Percentiles rank a stretch among this genome's conserved stretches.
These are phyloP conservation scores for Heteromormyrus szaboi DNA, from an alignment of 2,797 vertebrate genomes.

Conservation along the genomic window DNA sequence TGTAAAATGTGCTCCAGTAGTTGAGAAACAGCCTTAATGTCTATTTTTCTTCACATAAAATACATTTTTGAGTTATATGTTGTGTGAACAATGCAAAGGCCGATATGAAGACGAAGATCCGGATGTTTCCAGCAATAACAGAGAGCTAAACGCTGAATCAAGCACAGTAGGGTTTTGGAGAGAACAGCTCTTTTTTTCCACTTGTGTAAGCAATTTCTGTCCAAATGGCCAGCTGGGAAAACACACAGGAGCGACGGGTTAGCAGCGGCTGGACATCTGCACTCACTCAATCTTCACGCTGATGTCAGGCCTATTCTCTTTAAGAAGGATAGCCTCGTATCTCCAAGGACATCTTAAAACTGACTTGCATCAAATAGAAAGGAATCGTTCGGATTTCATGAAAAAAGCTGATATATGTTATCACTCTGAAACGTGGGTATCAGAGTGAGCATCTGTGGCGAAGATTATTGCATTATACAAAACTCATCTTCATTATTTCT, in stretches of 20 bases:
- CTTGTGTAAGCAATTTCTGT: slow-evolving; percentile 4
- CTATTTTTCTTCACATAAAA: background rate
- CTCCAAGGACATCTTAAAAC: background rate
- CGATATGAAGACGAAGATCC: background rate
- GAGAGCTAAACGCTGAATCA: background rate
- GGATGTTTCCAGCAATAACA: background rate
- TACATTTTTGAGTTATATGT: background rate
- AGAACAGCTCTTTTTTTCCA: background rate
- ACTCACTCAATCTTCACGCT: background rate
- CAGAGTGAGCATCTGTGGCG: background rate
- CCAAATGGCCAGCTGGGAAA: background rate
- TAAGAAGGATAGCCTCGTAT: background rate
- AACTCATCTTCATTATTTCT: background rate
- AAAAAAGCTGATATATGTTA: background rate
- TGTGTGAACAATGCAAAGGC: background rate
- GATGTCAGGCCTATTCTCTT: background rate
- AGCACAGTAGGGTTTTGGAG: background rate
- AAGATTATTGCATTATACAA: background rate
- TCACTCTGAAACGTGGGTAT: background rate
- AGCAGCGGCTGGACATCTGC: background rate
- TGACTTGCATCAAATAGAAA: background rate
- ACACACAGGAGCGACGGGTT: background rate
- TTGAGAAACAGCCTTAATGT: background rate
- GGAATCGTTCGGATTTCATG: background rate
- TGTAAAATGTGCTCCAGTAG: background rate